These are phyloP conservation scores for Physeter macrocephalus DNA, from an alignment of 2,113 vertebrate genomes.

Conservation along the genomic window DNA sequence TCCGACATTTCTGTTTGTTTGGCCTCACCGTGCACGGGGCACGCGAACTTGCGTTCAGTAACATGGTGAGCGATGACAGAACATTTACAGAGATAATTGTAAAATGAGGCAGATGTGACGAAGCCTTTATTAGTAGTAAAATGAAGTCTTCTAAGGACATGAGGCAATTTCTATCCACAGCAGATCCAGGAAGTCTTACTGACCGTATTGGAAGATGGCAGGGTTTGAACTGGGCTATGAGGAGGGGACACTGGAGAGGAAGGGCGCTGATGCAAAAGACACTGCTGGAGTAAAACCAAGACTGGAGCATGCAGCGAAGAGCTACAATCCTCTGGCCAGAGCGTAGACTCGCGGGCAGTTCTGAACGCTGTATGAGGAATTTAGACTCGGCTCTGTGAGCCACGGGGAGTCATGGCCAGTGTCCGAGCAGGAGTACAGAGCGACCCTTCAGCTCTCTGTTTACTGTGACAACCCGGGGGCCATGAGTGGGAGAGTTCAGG, in stretches of 20 bases:
- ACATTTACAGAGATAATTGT: neutral
- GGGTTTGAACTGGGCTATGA: too few species aligned
- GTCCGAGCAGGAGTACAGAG: neutral
- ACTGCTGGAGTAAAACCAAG: neutral
- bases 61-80: neutral
- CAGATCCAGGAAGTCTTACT: neutral
- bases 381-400: too few species aligned
- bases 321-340: neutral
- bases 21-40: too few species aligned
- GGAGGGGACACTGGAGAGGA: neutral
- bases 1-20: too few species aligned
- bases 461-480: neutral
- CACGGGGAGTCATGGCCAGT: neutral
- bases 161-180: neutral
- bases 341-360: neutral
- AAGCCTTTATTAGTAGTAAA: neutral
- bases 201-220: too few species aligned
- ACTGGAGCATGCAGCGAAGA: neutral
- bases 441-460: neutral
- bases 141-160: neutral
- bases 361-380: neutral
- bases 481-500: neutral
- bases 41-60: accelerated
- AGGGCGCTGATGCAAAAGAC: neutral
- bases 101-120: neutral